A percentile compares a stretch with the other conserved stretches of the same genome.
phyloP scores from a whole-genome alignment of 2,888 invertebrate species.

The Metopia argyrocephala region DNA sequence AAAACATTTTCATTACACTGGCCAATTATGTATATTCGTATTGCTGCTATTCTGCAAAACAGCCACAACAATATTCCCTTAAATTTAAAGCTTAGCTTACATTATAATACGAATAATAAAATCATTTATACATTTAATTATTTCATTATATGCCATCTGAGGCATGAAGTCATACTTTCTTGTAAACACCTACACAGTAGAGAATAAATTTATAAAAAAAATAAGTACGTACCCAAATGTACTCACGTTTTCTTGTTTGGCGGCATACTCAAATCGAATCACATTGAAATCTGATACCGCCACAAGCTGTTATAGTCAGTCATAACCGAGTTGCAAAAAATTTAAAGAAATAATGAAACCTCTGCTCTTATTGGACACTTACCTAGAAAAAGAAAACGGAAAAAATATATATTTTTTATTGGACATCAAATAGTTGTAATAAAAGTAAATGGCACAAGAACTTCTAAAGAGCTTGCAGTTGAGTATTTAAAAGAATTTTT shows the following conservation, averaged over 20 bases:
- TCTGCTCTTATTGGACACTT: neutral
- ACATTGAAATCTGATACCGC: constrained; percentile 30
- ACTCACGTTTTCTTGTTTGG: neutral
- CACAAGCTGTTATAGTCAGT: no score
- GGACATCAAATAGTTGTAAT: neutral
- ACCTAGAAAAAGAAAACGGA: neutral
- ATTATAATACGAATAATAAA: no score
- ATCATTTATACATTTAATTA: no score
- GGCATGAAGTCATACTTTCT: constrained; percentile 48
- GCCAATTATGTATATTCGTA: constrained; percentile 20
- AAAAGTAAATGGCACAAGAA: neutral
- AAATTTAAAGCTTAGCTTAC: no score
- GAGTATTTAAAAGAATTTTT: no score
- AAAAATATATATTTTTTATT: neutral
- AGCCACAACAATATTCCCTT: no score
- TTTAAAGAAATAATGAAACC: constrained; percentile 4
- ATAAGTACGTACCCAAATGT: constrained; percentile 3
- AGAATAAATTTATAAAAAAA: neutral
- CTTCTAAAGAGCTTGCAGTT: no score
- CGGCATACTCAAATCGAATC: constrained; percentile 20
- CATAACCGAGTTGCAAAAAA: constrained; percentile 25
- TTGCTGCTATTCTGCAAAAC: no score
- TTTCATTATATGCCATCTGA: neutral
- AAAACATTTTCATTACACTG: constrained; percentile 32
- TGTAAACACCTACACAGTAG: constrained; percentile 47